A percentile compares a stretch with the other conserved stretches of the same genome.
Conservation (phyloP, 2,888 invertebrate genomes). For the Macrostomum cliftonense region DNA sequence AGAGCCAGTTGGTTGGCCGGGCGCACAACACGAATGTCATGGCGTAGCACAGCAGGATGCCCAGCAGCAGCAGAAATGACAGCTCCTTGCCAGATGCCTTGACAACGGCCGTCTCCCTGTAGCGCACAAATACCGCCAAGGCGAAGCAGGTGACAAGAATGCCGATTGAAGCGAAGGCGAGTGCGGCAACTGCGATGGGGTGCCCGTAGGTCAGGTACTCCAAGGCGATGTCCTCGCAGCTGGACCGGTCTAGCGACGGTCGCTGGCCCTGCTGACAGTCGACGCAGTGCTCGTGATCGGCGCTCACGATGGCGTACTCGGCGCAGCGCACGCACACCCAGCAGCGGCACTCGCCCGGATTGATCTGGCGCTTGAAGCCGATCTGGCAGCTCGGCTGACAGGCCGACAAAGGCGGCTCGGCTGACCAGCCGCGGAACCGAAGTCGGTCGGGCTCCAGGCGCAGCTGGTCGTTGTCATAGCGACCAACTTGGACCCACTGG, state of each 20-base stretch:
- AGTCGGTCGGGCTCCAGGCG: constrained; percentile 4
- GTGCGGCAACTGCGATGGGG: constrained; percentile 77
- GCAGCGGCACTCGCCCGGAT: constrained; percentile 16
- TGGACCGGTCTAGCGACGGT: constrained; percentile 54
- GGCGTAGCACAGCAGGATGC: constrained; percentile 31
- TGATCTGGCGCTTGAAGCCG: neutral
- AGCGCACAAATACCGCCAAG: constrained; percentile 30
- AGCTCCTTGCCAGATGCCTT: constrained; percentile 39
- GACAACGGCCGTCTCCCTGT: constrained; percentile 36
- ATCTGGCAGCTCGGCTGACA: neutral
- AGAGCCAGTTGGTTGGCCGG: constrained; percentile 30
- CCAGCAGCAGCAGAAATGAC: constrained; percentile 35
- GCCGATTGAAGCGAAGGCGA: constrained; percentile 45
- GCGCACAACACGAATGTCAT: constrained; percentile 37
- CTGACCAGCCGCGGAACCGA: neutral
- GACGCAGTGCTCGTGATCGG: constrained; percentile 57
- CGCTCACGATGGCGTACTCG: constrained; percentile 48
- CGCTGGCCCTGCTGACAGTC: constrained; percentile 60
- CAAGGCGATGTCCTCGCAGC: constrained; percentile 41
- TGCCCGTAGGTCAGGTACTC: constrained; percentile 45
- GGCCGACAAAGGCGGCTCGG: neutral
- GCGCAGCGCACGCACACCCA: constrained; percentile 50
- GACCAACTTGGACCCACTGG: constrained; percentile 30
- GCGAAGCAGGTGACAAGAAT: constrained; percentile 30
- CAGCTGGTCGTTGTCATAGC: constrained; percentile 18